Conservation (phyloP, 2,797 vertebrate genomes). For the Fringilla coelebs region DNA sequence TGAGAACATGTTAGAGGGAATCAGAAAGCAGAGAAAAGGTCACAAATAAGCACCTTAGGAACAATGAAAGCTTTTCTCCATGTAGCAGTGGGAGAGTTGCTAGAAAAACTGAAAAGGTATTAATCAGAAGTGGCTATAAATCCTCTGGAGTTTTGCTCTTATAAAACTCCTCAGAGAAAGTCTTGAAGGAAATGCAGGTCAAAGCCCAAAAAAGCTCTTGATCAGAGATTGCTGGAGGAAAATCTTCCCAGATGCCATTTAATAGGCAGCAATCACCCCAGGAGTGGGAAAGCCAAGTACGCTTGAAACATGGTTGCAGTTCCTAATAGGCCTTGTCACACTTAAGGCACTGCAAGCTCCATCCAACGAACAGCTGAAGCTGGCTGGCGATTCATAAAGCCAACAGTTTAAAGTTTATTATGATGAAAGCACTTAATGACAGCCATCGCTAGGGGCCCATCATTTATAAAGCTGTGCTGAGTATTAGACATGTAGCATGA, state of each 20-base stretch:
- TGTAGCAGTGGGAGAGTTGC: slow-evolving; percentile 81
- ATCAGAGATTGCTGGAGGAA: slow-evolving; percentile 86
- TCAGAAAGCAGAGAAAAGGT: slow-evolving; percentile 80
- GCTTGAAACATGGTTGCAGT: slow-evolving; percentile 85
- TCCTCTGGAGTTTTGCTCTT: slow-evolving; percentile 86
- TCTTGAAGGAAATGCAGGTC: slow-evolving; percentile 87
- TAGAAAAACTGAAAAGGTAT: slow-evolving; percentile 82
- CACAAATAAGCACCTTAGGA: slow-evolving; percentile 81
- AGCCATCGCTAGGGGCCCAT: slow-evolving; percentile 86
- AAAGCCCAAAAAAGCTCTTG: slow-evolving; percentile 87
- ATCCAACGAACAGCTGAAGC: slow-evolving; percentile 84
- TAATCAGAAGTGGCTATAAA: slow-evolving; percentile 88
- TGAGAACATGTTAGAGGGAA: slow-evolving; percentile 75
- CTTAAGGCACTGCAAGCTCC: slow-evolving; percentile 85
- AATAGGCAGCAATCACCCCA: slow-evolving; percentile 87
- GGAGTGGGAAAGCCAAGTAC: slow-evolving; percentile 85
- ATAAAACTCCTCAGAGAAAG: slow-evolving; percentile 86
- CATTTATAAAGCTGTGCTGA: slow-evolving; percentile 85
- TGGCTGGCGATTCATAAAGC: slow-evolving; percentile 87
- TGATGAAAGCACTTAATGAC: slow-evolving; percentile 90
- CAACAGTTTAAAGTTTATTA: slow-evolving; percentile 91
- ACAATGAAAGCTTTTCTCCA: slow-evolving; percentile 82
- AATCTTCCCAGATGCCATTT: slow-evolving; percentile 85
- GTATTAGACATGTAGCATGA: slow-evolving; percentile 88
- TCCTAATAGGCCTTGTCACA: slow-evolving; percentile 89